Percentiles rank a stretch among this genome's conserved stretches.
These are phyloP conservation scores for Pogonophryne albipinna DNA, from an alignment of 2,797 vertebrate genomes.

Conservation along the genomic window DNA sequence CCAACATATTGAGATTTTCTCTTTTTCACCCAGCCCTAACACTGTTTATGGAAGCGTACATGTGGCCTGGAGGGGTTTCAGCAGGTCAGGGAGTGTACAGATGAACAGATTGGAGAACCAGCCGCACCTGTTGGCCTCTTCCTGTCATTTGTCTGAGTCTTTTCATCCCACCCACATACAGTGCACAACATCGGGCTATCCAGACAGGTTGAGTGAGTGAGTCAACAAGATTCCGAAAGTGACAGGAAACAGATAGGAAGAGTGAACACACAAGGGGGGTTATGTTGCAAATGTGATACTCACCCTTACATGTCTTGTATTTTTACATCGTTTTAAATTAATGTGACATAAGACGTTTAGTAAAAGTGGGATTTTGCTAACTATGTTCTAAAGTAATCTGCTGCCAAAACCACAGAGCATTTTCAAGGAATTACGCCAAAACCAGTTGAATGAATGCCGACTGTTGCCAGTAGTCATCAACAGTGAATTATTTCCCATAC, in stretches of 20 bases:
- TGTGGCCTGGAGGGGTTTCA: constrained; percentile 9
- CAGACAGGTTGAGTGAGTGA: constrained; percentile 48
- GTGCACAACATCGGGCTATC: constrained; percentile 1
- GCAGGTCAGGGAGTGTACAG: constrained; percentile 3
- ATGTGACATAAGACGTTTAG: not conserved
- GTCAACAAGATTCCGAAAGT: constrained; percentile 18
- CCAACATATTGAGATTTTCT: too few species aligned
- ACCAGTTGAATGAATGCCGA: not conserved
- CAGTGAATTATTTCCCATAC: not conserved
- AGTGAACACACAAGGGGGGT: not conserved
- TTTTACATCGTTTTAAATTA: not conserved
- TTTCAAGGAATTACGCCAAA: not conserved
- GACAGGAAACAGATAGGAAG: constrained; percentile 13
- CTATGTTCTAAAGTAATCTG: not conserved
- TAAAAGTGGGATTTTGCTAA: not conserved
- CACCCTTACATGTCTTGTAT: not conserved
- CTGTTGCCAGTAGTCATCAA: not conserved
- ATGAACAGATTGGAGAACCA: constrained; percentile 19
- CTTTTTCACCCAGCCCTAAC: not conserved
- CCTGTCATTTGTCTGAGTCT: constrained; percentile 3
- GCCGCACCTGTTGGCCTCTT: constrained; percentile 38
- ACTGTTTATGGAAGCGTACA: constrained; percentile 5
- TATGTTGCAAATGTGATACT: not conserved
- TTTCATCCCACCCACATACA: constrained; percentile 14
- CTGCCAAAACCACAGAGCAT: not conserved